Conservation (phyloP, 2,797 vertebrate species). For the Betta splendens region DNA sequence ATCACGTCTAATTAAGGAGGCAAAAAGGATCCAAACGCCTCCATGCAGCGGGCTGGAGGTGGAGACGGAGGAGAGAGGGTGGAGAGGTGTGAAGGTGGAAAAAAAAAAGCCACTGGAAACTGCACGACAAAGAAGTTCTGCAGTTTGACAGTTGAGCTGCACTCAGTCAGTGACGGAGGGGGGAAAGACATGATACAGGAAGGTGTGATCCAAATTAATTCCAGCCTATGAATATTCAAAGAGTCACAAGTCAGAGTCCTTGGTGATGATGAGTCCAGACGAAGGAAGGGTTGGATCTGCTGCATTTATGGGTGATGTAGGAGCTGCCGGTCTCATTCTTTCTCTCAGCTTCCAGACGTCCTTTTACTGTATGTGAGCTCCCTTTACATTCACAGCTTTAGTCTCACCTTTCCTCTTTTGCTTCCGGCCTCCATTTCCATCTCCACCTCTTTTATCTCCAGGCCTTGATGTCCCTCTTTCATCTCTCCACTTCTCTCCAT, state of each 20-base stretch:
- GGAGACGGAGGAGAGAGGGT: conserved; percentile 17
- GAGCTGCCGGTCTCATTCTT: not conserved
- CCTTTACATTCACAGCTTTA: not conserved
- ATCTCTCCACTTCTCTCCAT: conserved; percentile 12
- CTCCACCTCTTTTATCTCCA: conserved; percentile 11
- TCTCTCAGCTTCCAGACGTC: not conserved
- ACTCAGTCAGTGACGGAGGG: not conserved
- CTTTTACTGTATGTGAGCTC: not conserved
- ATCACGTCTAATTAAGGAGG: conserved; percentile 79
- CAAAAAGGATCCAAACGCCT: conserved; percentile 62
- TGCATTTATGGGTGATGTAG: not conserved
- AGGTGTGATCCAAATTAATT: conserved; percentile 26
- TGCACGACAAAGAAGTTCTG: conserved; percentile 38
- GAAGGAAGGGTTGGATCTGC: not conserved
- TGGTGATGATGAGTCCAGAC: not conserved
- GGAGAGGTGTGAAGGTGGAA: conserved; percentile 18
- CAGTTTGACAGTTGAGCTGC: conserved; percentile 16
- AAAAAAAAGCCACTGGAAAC: conserved; percentile 25
- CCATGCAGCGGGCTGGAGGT: conserved; percentile 44
- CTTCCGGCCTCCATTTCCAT: not conserved
- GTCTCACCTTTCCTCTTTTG: not conserved
- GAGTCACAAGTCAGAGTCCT: not conserved
- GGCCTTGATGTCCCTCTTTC: conserved; percentile 5
- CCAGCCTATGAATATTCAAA: conserved; percentile 32
- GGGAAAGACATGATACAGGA: not conserved